These are phyloP conservation scores for Triplophysa dalaica DNA, from an alignment of 2,113 vertebrate species.

Conservation along the genomic window DNA sequence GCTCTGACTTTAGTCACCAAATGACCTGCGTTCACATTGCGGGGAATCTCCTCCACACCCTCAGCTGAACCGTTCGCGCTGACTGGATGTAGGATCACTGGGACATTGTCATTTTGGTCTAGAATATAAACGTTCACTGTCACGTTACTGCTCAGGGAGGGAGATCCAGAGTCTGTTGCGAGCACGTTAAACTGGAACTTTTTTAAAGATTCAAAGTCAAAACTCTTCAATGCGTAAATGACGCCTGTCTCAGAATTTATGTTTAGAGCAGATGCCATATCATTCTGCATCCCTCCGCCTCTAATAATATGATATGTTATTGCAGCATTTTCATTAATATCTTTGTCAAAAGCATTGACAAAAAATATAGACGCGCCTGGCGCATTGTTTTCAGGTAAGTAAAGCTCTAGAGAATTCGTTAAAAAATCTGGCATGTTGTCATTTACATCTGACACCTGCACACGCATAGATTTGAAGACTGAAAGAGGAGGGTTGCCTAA, in stretches of 20 bases:
- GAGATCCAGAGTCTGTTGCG: slow-evolving; percentile 57
- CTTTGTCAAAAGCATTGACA: slow-evolving; percentile 54
- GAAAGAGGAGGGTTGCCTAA: slow-evolving; percentile 50
- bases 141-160: slow-evolving; percentile 58
- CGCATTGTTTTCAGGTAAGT: slow-evolving; percentile 58
- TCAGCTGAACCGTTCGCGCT: slow-evolving; percentile 57
- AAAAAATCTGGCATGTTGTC: slow-evolving; percentile 60
- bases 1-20: slow-evolving; percentile 62
- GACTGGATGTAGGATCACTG: slow-evolving; percentile 59
- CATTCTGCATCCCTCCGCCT: slow-evolving; percentile 4
- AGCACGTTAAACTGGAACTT: slow-evolving; percentile 52
- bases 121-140: slow-evolving; percentile 59
- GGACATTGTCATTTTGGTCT: slow-evolving; percentile 63
- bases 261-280: slow-evolving; percentile 43
- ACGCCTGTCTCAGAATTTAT: slow-evolving; percentile 56
- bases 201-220: slow-evolving; percentile 58
- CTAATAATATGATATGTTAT: slow-evolving; percentile 52
- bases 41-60: slow-evolving; percentile 47
- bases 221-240: slow-evolving; percentile 51
- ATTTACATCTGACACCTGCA: slow-evolving; percentile 59
- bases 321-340: slow-evolving; percentile 53
- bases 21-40: slow-evolving; percentile 52
- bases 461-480: slow-evolving; percentile 39
- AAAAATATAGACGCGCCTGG: slow-evolving; percentile 52
- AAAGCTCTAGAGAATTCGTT: slow-evolving; percentile 38